phyloP scores from a whole-genome alignment of 1,140 invertebrate species.

The Drosophila nasuta region DNA sequence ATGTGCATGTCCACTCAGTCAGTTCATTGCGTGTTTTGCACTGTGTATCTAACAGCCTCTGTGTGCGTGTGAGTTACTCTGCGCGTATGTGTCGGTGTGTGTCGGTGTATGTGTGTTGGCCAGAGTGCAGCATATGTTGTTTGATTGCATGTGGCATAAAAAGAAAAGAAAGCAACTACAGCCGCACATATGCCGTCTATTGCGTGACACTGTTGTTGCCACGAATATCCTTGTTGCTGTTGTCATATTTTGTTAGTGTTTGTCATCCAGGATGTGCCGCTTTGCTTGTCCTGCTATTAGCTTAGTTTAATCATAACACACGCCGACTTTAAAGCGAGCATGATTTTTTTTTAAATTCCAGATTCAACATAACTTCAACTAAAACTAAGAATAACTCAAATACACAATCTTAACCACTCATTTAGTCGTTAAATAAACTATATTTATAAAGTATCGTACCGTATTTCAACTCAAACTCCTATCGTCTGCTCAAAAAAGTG shows the following conservation, averaged over 20 bases:
- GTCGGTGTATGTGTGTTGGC: constrained; percentile 6
- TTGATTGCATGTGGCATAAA: constrained; percentile 69
- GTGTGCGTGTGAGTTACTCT: constrained; percentile 2
- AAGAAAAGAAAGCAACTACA: constrained; percentile 45
- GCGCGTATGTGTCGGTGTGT: constrained; percentile 1
- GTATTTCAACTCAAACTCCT: not conserved
- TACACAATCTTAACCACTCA: no score
- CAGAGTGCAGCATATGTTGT: constrained; percentile 70
- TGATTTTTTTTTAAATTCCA: not conserved
- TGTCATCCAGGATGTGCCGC: constrained; percentile 51
- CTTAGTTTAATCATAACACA: constrained; percentile 32
- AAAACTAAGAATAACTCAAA: not conserved
- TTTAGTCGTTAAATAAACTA: no score
- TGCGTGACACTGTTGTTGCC: constrained; percentile 56
- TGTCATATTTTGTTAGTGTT: constrained; percentile 61
- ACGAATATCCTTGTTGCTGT: constrained; percentile 29
- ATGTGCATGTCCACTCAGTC: constrained; percentile 57
- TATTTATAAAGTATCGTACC: no score
- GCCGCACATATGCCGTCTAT: constrained; percentile 48
- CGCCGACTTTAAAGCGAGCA: constrained; percentile 8
- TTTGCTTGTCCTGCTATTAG: constrained; percentile 52
- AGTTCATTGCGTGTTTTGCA: constrained; percentile 61
- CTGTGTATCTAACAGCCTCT: constrained; percentile 33
- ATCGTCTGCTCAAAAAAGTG: not conserved
- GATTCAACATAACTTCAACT: not conserved